Base-by-base conservation (phyloP, 2,113 vertebrate species). In the Scalopus aquaticus region DNA sequence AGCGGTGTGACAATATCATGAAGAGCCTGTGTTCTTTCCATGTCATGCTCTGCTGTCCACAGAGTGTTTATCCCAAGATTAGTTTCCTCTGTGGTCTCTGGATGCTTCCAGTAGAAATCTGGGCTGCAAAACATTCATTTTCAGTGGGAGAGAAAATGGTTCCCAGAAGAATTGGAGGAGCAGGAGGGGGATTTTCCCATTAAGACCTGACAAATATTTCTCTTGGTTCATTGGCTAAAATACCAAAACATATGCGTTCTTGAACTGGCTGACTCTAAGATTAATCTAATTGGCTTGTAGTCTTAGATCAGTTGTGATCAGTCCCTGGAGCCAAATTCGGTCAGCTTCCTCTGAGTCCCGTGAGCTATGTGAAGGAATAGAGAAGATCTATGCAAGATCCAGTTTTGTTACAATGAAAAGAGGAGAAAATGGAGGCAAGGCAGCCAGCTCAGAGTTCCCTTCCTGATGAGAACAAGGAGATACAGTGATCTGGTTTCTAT, bases 221-320 rank as follows among this genome's bases (percentile, higher is more conserved):
- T 83, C 81, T 39, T 32, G 62, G 39, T 62, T 92, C n/a, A 73
- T 7, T 35, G 46, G 46, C 73, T 70, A 79, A 70, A 83, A 70
- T 72, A 79, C 73, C 37, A 58, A 83, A 89, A 88, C 32, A 26
- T 22, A 3, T 24, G 39, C 28, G 7, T 44, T 82, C 77, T 95
- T 49, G 11, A 88, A 58, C 19, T 67, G 58, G 17, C 26, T 79
- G 72, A 20, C 72, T 95, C 9, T 78, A 62, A 44, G 20, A 81
- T 39, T 67, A 67, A 93, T 26, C 32, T 32, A 12, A 51, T 82
- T 91, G 30, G 15, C 8, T 69, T 70, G 37, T 35, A 88, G 39
- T 46, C 30, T 44, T 62, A 32, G 26, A n/a, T 86, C 42, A 42
- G 9, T 65, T n/a, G 64, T 32, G 26, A 26, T 85, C 28, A 35